Percentiles rank a stretch among this genome's conserved stretches.
Conservation (phyloP, 2,113 vertebrate genomes). For the Marmota flaviventris region DNA sequence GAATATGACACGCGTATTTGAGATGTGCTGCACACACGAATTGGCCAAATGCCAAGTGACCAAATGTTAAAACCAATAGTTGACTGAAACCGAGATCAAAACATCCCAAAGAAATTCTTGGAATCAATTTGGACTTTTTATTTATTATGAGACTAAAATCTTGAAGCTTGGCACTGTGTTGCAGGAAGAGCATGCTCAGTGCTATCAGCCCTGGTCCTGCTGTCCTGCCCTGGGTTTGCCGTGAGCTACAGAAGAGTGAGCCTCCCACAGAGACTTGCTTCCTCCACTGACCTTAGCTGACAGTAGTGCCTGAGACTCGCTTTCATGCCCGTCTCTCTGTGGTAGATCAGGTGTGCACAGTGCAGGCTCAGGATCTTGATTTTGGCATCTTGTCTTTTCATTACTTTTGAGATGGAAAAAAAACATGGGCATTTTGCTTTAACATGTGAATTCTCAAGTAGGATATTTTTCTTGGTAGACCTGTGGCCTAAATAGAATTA, state of each 20-base stretch:
- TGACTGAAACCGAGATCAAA: neutral
- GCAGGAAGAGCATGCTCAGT: neutral
- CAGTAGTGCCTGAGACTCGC: too few species aligned
- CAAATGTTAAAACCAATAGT: neutral
- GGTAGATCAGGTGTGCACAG: neutral
- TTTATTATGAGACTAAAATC: neutral
- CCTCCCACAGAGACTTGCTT: too few species aligned
- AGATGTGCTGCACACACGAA: accelerated
- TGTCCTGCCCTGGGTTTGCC: accelerated
- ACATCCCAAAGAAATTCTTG: too few species aligned
- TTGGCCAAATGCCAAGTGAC: neutral
- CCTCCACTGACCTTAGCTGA: neutral
- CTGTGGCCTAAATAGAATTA: neutral
- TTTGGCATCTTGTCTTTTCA: neutral
- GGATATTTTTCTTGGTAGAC: neutral
- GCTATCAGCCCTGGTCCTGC: accelerated
- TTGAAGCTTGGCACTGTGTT: neutral
- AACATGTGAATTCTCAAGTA: neutral
- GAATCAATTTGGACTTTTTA: too few species aligned
- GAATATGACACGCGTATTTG: accelerated
- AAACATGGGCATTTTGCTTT: neutral
- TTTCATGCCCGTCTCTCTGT: accelerated
- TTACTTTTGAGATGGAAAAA: neutral
- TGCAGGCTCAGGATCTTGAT: neutral
- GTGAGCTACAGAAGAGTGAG: accelerated